Evolutionary conservation across 1,140 invertebrate genomes (phyloP), one percentile per base, ranked within the genome.

Genomic region (Diabrotica virgifera): DNA sequence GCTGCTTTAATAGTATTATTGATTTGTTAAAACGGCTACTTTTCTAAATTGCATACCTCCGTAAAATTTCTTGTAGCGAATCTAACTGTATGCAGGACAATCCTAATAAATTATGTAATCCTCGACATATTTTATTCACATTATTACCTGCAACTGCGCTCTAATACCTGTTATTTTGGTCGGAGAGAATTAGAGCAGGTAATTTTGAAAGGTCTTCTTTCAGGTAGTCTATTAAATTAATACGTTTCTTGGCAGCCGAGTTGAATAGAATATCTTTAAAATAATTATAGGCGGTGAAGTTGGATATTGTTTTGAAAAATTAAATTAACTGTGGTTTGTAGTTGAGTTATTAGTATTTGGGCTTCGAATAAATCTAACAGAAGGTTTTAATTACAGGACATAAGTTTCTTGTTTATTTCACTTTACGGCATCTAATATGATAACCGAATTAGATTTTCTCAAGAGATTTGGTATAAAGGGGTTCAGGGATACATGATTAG

Each of bases 221-320:
- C 40, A 46, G 40, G 40, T 46, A 46, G 40, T 46, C 40, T 5
- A 46, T 46, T 8, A 46, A 46, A 46, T 46, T 46, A 46, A 46
- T 46, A 46, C n/a, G 40, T 46, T 46, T n/a, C 40, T 46, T 46
- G 40, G 40, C 40, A 3, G 40, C n/a, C 40, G 40, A 46, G 24
- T n/a, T 8, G 40, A 46, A 46, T 46, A 46, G 40, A 46, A 46
- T 46, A 46, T 46, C n/a, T 46, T 46, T 46, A 10, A n/a, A 46
- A 46, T 46, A 46, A 46, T 46, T 46, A 46, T 46, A 46, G 40
- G 40, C 40, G 8, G n/a, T 46, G 52, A 3, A 13, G 52, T 24
- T 53, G 52, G 10, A 11, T 24, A 53, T 13, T 53, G 14, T 53
- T 53, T 53, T 24, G n/a, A 12, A 13, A 53, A 53, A 53, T 53